Percentiles rank a stretch among this genome's conserved stretches.
Conservation (phyloP, 2,113 vertebrate genomes). For the Vimba vimba region DNA sequence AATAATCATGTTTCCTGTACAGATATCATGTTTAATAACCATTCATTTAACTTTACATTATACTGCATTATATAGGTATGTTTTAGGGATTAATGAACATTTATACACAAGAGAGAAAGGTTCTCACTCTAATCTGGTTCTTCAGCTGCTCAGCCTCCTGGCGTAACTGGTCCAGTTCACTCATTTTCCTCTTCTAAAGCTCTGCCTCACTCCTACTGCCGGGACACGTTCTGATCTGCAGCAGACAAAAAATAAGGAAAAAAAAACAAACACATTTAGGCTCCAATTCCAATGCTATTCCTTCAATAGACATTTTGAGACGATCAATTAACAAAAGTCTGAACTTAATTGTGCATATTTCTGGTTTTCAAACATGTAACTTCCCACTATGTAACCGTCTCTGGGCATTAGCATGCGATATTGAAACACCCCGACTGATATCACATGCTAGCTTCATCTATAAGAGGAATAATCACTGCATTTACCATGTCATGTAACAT, state of each 20-base stretch:
- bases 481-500: background rate
- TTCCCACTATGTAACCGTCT: no score
- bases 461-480: background rate
- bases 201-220: slow-evolving; percentile 82
- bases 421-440: background rate
- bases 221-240: slow-evolving; percentile 84
- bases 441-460: background rate
- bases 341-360: background rate
- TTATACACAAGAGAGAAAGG: background rate
- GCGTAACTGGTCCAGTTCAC: slow-evolving; percentile 98
- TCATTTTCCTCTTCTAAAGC: slow-evolving; percentile 89
- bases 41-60: background rate
- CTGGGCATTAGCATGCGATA: background rate
- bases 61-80: background rate
- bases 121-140: slow-evolving; percentile 95
- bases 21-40: background rate
- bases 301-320: background rate
- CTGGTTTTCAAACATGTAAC: background rate
- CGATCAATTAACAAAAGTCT: background rate
- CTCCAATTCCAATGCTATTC: background rate
- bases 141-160: slow-evolving; percentile 99
- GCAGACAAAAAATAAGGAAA: background rate
- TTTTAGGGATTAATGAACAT: background rate
- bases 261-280: background rate
- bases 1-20: no score